These are phyloP conservation scores for Oophaga sylvatica DNA, from an alignment of 2,797 vertebrate genomes.

Conservation along the genomic window DNA sequence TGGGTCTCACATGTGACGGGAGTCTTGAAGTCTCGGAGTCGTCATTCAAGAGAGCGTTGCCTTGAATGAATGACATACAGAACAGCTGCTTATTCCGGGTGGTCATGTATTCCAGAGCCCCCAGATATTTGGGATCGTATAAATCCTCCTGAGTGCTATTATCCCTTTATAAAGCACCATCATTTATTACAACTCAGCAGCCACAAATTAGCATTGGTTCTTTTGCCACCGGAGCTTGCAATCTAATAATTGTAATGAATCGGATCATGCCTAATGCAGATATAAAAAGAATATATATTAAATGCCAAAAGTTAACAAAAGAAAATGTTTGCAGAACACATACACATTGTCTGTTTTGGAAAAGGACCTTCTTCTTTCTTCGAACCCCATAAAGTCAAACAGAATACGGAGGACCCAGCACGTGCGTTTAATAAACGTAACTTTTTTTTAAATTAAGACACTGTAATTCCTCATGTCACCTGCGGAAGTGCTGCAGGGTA, in stretches of 20 bases:
- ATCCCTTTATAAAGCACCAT: conserved; percentile 5
- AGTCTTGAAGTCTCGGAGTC: background rate
- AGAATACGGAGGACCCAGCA: no score
- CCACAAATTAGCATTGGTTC: background rate
- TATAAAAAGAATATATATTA: background rate
- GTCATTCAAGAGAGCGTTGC: background rate
- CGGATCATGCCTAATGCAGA: background rate
- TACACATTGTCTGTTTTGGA: no score
- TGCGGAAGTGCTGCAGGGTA: background rate
- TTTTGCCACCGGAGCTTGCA: background rate
- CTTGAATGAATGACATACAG: conserved; percentile 11
- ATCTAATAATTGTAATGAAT: background rate
- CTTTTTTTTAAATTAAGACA: no score
- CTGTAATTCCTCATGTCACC: background rate
- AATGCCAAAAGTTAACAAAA: background rate
- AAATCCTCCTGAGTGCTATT: background rate
- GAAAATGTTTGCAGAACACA: background rate
- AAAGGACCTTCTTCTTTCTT: no score
- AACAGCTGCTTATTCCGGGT: conserved; percentile 11
- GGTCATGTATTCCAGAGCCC: conserved; percentile 3
- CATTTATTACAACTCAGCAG: background rate
- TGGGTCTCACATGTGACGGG: background rate
- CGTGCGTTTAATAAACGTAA: no score
- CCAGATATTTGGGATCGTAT: background rate
- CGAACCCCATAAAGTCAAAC: no score